phyloP scores from a whole-genome alignment of 2,113 vertebrate genomes.

The Oostethus manadensis region DNA sequence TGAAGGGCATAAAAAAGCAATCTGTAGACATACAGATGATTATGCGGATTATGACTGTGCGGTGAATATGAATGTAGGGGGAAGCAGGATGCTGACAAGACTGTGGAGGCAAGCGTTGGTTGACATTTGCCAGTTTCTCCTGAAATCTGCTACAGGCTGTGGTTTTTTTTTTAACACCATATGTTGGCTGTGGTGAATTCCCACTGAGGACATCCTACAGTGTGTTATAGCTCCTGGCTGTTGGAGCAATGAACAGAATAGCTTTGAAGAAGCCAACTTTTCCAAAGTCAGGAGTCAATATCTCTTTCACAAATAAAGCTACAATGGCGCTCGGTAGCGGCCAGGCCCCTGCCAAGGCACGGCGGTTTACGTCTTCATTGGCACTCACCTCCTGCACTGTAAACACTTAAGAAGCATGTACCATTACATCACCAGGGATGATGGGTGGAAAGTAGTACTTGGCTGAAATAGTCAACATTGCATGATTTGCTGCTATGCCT shows the following conservation, averaged over 20 bases:
- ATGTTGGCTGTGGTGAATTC: slow-evolving; percentile 18
- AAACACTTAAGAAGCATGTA: too few species aligned
- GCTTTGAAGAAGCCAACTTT: slow-evolving; percentile 1
- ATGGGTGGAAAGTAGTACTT: too few species aligned
- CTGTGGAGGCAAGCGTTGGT: slow-evolving; percentile 11
- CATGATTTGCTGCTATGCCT: too few species aligned
- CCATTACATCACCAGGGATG: too few species aligned
- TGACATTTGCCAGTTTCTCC: slow-evolving; percentile 29
- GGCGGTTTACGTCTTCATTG: not conserved
- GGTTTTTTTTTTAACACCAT: slow-evolving; percentile 19
- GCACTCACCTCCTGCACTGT: too few species aligned
- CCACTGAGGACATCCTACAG: slow-evolving; percentile 10
- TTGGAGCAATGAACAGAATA: slow-evolving; percentile 22
- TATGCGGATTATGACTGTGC: slow-evolving; percentile 19
- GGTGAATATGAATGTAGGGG: slow-evolving; percentile 35
- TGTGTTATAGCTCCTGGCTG: slow-evolving; percentile 4
- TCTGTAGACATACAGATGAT: slow-evolving; percentile 19
- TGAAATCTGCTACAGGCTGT: slow-evolving; percentile 32
- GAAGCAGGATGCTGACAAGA: not conserved
- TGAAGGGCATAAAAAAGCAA: slow-evolving; percentile 18
- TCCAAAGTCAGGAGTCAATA: not conserved
- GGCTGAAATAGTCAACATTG: too few species aligned
- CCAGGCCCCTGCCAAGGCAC: not conserved
- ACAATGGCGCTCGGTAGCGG: not conserved
- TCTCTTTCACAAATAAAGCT: not conserved